phyloP scores from a whole-genome alignment of 2,797 vertebrate species.

The Delichon dasypus region DNA sequence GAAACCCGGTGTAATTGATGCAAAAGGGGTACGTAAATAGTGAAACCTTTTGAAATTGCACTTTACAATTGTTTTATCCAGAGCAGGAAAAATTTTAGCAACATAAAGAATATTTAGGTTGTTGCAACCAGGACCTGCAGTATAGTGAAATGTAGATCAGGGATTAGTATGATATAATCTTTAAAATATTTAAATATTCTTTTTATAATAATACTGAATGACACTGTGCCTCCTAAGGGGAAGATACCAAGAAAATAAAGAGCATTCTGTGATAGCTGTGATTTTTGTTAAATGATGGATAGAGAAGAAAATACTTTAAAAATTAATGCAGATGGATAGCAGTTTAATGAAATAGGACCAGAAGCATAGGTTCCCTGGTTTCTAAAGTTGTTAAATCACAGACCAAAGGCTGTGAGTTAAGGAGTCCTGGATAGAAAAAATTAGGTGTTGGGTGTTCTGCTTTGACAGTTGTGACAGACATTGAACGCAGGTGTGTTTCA shows the following conservation, averaged over 20 bases:
- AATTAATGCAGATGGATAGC: background rate
- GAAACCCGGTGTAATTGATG: conserved; percentile 90
- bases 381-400: background rate
- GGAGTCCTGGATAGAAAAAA: background rate
- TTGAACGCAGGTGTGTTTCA: conserved; percentile 36
- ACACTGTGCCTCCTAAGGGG: background rate
- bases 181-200: conserved; percentile 1
- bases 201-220: background rate
- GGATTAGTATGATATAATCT: background rate
- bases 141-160: background rate
- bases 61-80: background rate
- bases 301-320: background rate
- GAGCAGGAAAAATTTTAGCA: background rate
- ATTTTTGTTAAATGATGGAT: background rate
- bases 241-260: background rate
- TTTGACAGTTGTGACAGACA: conserved; percentile 75
- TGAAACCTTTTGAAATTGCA: background rate
- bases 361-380: background rate
- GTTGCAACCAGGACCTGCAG: background rate
- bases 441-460: background rate
- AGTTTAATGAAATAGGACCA: background rate
- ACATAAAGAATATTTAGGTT: background rate
- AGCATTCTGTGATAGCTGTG: background rate
- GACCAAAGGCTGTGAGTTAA: background rate
- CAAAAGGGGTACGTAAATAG: conserved; percentile 89